Conservation (phyloP, 2,797 vertebrate genomes). For the Pseudocheirus occidentalis region DNA sequence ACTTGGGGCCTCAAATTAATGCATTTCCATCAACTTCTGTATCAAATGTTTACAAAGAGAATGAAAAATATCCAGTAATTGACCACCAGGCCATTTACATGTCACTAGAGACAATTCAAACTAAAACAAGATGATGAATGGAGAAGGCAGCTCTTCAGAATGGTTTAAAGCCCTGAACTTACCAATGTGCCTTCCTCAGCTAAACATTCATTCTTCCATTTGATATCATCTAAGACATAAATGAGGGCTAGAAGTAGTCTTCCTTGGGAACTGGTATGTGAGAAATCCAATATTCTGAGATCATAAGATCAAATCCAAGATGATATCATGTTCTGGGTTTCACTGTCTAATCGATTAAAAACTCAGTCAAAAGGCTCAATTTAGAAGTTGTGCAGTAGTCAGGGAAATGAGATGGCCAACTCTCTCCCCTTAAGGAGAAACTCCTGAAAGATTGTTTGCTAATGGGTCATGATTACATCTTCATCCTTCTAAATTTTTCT, state of each 20-base stretch:
- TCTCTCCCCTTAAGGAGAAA: neutral
- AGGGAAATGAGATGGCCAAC: conserved; percentile 32
- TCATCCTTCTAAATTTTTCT: neutral
- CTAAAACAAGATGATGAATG: conserved; percentile 15
- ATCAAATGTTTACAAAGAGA: conserved; percentile 27
- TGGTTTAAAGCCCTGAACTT: conserved; percentile 39
- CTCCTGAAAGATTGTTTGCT: neutral
- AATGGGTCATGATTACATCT: neutral
- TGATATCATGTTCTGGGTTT: conserved; percentile 1
- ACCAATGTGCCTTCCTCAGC: neutral
- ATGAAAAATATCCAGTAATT: conserved; percentile 15
- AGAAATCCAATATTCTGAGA: conserved; percentile 46
- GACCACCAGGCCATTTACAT: neutral
- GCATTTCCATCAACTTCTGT: neutral
- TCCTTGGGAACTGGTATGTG: conserved; percentile 14
- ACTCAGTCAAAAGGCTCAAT: conserved; percentile 12
- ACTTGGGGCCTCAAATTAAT: neutral
- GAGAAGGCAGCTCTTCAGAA: neutral
- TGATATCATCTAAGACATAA: conserved; percentile 52
- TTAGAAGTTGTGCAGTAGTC: conserved; percentile 43
- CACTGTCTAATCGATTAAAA: conserved; percentile 27
- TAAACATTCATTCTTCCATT: conserved; percentile 50
- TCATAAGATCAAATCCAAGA: conserved; percentile 44
- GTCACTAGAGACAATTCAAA: conserved; percentile 29
- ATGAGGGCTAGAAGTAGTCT: conserved; percentile 20